Percentiles rank a stretch among this genome's conserved stretches.
Conservation (phyloP, 2,888 invertebrate species). For the Acronicta psi region DNA sequence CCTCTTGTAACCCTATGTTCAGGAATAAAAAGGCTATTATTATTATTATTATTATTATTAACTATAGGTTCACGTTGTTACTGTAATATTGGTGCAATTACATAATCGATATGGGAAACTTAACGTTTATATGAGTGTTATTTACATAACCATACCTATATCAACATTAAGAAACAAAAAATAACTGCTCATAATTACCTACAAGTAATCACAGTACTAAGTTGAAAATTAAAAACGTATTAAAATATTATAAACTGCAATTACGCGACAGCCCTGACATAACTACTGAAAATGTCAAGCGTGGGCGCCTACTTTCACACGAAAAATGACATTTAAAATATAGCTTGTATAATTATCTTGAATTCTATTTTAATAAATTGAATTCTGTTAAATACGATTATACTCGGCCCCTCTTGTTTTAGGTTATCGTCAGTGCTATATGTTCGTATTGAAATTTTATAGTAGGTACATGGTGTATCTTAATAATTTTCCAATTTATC, state of each 20-base stretch:
- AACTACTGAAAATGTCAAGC: slow-evolving; percentile 57
- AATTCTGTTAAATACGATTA: no score
- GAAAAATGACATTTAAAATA: slow-evolving; percentile 54
- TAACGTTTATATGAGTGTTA: slow-evolving; percentile 25
- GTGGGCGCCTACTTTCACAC: slow-evolving; percentile 50
- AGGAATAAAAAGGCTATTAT: no score
- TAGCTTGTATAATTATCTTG: no score
- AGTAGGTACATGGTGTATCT: no score
- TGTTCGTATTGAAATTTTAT: no score
- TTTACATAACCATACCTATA: slow-evolving; percentile 4
- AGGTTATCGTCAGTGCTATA: no score
- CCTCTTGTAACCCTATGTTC: no score
- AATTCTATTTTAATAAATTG: no score
- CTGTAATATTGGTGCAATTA: background rate
- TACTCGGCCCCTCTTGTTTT: no score
- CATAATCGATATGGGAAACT: background rate
- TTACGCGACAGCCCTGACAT: slow-evolving; percentile 57
- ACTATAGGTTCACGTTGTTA: background rate
- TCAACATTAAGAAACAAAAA: slow-evolving; percentile 17
- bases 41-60: no score
- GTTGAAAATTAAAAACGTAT: slow-evolving; percentile 33
- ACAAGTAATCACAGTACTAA: slow-evolving; percentile 12
- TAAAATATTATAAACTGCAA: slow-evolving; percentile 32
- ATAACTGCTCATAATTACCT: slow-evolving; percentile 27
- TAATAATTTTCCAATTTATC: no score